Conservation (phyloP, 1,140 invertebrate genomes). For the Nilaparvata lugens region DNA sequence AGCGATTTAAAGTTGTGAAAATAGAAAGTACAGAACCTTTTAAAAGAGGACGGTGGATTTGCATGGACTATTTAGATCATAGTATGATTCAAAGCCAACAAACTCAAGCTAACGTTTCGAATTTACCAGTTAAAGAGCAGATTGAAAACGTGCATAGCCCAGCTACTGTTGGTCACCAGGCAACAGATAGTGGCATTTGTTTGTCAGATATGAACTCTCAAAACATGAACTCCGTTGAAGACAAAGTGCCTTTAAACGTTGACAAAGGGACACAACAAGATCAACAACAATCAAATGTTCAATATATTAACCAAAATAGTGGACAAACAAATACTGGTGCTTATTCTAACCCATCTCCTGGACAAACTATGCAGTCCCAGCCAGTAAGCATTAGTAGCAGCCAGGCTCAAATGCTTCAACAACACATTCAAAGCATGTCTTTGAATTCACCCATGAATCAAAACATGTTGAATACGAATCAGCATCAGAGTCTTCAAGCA, state of each 20-base stretch:
- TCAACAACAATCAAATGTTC: slow-evolving; percentile 17
- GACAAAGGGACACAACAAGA: slow-evolving; percentile 17
- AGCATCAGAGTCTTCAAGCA: slow-evolving; percentile 41
- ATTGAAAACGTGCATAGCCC: background rate
- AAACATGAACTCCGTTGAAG: slow-evolving; percentile 1
- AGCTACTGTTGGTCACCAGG: background rate
- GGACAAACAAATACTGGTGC: slow-evolving; percentile 16
- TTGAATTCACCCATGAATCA: slow-evolving; percentile 34
- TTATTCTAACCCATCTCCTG: slow-evolving; percentile 28
- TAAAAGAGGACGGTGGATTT: slow-evolving; percentile 86
- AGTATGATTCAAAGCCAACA: slow-evolving; percentile 41
- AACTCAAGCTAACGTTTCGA: slow-evolving; percentile 7
- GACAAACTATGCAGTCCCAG: slow-evolving; percentile 29
- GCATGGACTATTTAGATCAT: slow-evolving; percentile 91
- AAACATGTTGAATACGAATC: slow-evolving; percentile 16
- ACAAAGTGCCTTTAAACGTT: slow-evolving; percentile 8
- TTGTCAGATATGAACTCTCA: slow-evolving; percentile 11
- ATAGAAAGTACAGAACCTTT: slow-evolving; percentile 93
- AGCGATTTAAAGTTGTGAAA: slow-evolving; percentile 92
- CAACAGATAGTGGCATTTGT: slow-evolving; percentile 19
- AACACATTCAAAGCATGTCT: slow-evolving; percentile 30
- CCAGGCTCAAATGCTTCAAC: slow-evolving; percentile 36
- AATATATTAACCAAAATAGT: slow-evolving; percentile 5
- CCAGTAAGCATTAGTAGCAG: slow-evolving; percentile 38
- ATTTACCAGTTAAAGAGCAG: slow-evolving; percentile 1